Percentiles rank a stretch among this genome's conserved stretches.
phyloP scores from a whole-genome alignment of 2,888 invertebrate genomes.

The Sclerodermus sp. region DNA sequence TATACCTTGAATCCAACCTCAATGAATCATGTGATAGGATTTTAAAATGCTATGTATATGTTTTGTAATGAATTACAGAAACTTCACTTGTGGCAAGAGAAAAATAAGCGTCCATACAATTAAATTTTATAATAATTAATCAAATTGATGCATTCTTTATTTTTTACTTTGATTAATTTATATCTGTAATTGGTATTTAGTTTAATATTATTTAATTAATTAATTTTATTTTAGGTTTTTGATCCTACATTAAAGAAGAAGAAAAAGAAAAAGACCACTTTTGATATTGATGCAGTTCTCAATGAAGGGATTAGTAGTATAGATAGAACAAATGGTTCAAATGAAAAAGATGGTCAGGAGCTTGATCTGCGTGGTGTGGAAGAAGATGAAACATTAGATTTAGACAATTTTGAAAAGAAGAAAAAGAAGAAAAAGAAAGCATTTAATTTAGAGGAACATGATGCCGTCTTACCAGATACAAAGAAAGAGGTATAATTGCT shows the following conservation, averaged over 20 bases:
- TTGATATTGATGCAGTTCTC: conserved; percentile 85
- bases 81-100: too few species aligned
- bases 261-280: conserved; percentile 94
- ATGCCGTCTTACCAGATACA: conserved; percentile 73
- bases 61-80: too few species aligned
- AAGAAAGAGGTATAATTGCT: conserved; percentile 65
- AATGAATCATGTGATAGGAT: too few species aligned
- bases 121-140: too few species aligned
- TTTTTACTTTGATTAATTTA: too few species aligned
- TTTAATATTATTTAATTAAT: neutral
- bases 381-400: conserved; percentile 74
- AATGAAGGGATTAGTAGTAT: conserved; percentile 65
- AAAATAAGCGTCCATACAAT: too few species aligned
- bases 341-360: conserved; percentile 60
- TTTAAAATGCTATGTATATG: too few species aligned
- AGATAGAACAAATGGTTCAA: conserved; percentile 63
- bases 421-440: conserved; percentile 90
- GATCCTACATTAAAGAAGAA: conserved; percentile 87
- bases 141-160: too few species aligned
- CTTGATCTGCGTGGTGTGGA: conserved; percentile 58
- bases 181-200: neutral
- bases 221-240: conserved; percentile 66
- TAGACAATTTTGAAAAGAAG: conserved; percentile 85
- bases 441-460: conserved; percentile 85
- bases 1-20: too few species aligned